phyloP scores from a whole-genome alignment of 1,140 invertebrate genomes.

The Anthonomus grandis region DNA sequence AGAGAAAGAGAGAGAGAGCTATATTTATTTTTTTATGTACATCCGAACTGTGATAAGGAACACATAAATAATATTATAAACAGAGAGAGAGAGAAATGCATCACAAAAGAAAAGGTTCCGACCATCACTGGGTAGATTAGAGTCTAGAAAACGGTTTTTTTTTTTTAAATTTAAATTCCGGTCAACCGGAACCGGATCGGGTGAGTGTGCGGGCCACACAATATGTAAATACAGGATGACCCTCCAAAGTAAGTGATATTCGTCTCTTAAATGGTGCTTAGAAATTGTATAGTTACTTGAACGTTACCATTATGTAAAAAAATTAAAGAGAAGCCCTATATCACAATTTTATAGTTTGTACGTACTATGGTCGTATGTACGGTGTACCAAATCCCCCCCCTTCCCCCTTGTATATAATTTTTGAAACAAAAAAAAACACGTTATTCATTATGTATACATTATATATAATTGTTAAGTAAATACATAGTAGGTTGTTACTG shows the following conservation, averaged over 20 bases:
- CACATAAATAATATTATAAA: constrained; percentile 20
- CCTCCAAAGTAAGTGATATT: constrained; percentile 28
- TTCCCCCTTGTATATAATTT: constrained; percentile 17
- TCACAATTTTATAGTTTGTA: constrained; percentile 29
- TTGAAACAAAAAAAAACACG: constrained; percentile 16
- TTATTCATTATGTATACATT: constrained; percentile 8
- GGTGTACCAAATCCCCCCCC: constrained; percentile 6
- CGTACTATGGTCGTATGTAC: constrained; percentile 16
- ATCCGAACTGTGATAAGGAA: constrained; percentile 24
- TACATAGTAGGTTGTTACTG: constrained; percentile 30
- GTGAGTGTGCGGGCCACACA: too few species aligned
- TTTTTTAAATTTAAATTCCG: too few species aligned
- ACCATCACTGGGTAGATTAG: constrained; percentile 18
- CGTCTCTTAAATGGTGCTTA: constrained; percentile 27
- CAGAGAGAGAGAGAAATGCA: constrained; percentile 17
- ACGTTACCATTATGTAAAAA: constrained; percentile 10
- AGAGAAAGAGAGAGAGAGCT: constrained; percentile 18
- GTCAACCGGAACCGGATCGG: too few species aligned
- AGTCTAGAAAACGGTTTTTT: too few species aligned
- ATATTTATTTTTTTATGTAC: constrained; percentile 27
- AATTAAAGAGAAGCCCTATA: constrained; percentile 18
- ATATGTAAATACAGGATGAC: constrained; percentile 14
- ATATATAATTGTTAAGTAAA: constrained; percentile 23
- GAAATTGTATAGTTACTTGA: constrained; percentile 7
- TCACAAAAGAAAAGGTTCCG: constrained; percentile 20